phyloP scores from a whole-genome alignment of 1,140 invertebrate genomes.

The Nylanderia fulva region DNA sequence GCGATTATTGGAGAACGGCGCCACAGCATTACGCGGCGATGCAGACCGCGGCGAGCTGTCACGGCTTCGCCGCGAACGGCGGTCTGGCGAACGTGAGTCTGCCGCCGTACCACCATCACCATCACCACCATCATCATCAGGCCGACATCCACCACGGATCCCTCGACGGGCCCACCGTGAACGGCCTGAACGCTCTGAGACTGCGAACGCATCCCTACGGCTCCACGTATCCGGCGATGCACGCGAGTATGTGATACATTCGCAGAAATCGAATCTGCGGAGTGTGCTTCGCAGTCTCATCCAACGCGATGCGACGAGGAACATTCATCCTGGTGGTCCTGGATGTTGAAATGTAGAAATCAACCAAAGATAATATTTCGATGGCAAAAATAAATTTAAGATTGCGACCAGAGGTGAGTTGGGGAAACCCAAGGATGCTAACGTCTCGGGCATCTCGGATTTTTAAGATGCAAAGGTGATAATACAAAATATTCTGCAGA shows the following conservation, averaged over 20 bases:
- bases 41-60: conserved; percentile 75
- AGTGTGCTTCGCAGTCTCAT: background rate
- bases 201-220: conserved; percentile 82
- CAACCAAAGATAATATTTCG: conserved; percentile 29
- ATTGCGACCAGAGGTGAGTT: background rate
- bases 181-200: conserved; percentile 79
- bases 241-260: conserved; percentile 83
- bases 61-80: conserved; percentile 80
- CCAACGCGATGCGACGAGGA: background rate
- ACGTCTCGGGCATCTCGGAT: background rate
- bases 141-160: conserved; percentile 75
- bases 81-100: conserved; percentile 78
- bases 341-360: background rate
- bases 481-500: background rate
- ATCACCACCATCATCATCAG: conserved; percentile 74
- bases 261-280: background rate
- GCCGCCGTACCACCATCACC: conserved; percentile 72
- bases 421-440: too few relatives aligned
- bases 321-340: background rate
- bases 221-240: conserved; percentile 83
- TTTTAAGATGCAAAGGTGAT: conserved; percentile 1
- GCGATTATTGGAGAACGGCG: conserved; percentile 78
- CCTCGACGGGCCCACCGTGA: conserved; percentile 79
- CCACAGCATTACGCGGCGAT: conserved; percentile 76
- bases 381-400: background rate